Evolutionary conservation across 2,113 vertebrate species (phyloP).

Genomic region (Alexandromys fortis): DNA sequence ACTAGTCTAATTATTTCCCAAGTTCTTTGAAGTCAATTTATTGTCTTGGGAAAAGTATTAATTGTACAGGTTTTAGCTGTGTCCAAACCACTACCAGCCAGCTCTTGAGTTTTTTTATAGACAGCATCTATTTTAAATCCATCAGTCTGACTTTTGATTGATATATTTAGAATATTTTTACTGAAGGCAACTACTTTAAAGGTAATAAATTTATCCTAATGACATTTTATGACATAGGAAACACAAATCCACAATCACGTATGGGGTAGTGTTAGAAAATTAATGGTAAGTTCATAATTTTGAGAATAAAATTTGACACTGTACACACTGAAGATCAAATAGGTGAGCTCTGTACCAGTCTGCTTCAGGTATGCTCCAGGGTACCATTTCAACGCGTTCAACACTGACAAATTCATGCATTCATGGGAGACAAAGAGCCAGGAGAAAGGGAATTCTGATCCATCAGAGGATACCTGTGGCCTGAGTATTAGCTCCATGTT

Average conservation of each 20-base stretch:
- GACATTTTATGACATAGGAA: background rate
- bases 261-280: background rate
- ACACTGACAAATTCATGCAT: background rate
- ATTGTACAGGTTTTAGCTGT: background rate
- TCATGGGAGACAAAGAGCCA: background rate
- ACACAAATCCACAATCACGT: background rate
- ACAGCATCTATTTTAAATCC: slow-evolving; percentile 6
- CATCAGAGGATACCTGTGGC: background rate
- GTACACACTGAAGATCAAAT: background rate
- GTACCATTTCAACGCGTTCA: background rate
- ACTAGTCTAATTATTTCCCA: slow-evolving; percentile 33
- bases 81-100: background rate
- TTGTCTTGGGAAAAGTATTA: background rate
- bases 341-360: background rate
- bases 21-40: background rate
- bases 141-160: slow-evolving; percentile 3
- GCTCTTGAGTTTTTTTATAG: background rate
- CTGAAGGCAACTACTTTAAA: background rate
- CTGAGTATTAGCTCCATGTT: background rate
- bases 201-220: background rate
- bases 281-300: slow-evolving; percentile 14
- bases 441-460: background rate
- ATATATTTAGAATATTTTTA: background rate
- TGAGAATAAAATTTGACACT: background rate
- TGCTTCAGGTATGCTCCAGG: background rate